Base-by-base conservation (phyloP, 2,888 invertebrate genomes). In the Macropis europaea region DNA sequence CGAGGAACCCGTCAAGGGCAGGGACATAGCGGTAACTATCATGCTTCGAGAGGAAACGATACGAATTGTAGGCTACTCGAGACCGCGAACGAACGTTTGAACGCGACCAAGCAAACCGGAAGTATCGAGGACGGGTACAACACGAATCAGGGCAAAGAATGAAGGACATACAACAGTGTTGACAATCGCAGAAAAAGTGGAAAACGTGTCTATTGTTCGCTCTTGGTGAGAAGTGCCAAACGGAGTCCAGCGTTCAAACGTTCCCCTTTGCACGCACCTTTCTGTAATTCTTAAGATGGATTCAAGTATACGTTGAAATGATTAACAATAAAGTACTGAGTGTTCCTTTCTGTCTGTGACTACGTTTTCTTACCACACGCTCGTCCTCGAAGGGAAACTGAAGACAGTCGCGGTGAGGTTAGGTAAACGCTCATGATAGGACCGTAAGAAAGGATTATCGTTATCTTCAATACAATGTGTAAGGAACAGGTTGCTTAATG, bases 321-420 rank as follows among this genome's bases (percentile, higher is more conserved):
- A 74, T 74, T 67, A 74, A 74, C 67, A 74, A 74, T 74, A 74
- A 73, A 74, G 59, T 73, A 67, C 67, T 67, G 73, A 74, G 67
- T 74, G 73, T 74, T 74, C 73, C 66, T 74, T 74, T 74, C 73
- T 74, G 73, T 73, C 6, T 53, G n/a, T 34, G 38, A 15, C 45
- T 62, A 42, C 28, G 11, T 59, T 56, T 22, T 47, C 47, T 19
- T 38, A 19, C 6, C n/a, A n/a, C n/a, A n/a, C n/a, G n/a, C n/a
- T n/a, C n/a, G n/a, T n/a, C n/a, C n/a, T 43, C 15, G 13, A 56
- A 15, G 1, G 15, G 30, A 22, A 50, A 11, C 22, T 6, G 19
- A 1, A 28, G n/a, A 38, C 28, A 59, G 30, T 59, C 19, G n/a
- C 4, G 4, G 13, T 1, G 2, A 2, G 45, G 3, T 13, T 7